These are phyloP conservation scores for Atherix ibis DNA, from an alignment of 2,888 invertebrate genomes.

Conservation along the genomic window DNA sequence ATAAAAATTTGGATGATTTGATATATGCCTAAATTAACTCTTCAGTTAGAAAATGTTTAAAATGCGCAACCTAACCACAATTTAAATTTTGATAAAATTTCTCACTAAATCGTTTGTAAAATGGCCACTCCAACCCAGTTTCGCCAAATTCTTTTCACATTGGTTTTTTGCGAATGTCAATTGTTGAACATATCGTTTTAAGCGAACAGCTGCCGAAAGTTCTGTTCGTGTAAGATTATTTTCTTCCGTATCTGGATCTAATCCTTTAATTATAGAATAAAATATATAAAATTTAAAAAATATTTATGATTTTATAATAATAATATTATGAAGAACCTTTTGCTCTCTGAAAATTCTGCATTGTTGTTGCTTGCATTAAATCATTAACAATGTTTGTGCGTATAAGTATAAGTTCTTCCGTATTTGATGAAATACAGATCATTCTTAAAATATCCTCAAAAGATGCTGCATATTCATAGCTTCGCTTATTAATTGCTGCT, in stretches of 20 bases:
- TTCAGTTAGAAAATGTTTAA: too few relatives aligned
- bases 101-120: constrained; percentile 34
- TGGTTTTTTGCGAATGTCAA: constrained; percentile 64
- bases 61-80: too few relatives aligned
- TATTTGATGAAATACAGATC: constrained; percentile 63
- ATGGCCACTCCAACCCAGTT: constrained; percentile 62
- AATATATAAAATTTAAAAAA: constrained; percentile 19
- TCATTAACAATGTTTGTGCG: constrained; percentile 77
- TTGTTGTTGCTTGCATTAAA: constrained; percentile 84
- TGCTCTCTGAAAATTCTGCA: constrained; percentile 75
- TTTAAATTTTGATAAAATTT: constrained; percentile 1
- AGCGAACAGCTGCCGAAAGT: constrained; percentile 59
- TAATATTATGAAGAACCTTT: constrained; percentile 45
- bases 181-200: constrained; percentile 72
- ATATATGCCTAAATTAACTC: not conserved
- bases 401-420: constrained; percentile 70
- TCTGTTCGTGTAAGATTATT: constrained; percentile 54
- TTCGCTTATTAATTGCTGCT: constrained; percentile 60
- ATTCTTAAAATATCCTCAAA: constrained; percentile 79
- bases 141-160: constrained; percentile 60
- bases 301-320: not conserved
- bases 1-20: constrained; percentile 1
- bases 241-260: constrained; percentile 31
- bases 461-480: constrained; percentile 75
- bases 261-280: constrained; percentile 14